Conservation (phyloP, 2,888 invertebrate species). For the Liopterus haemorrhoidalis region DNA sequence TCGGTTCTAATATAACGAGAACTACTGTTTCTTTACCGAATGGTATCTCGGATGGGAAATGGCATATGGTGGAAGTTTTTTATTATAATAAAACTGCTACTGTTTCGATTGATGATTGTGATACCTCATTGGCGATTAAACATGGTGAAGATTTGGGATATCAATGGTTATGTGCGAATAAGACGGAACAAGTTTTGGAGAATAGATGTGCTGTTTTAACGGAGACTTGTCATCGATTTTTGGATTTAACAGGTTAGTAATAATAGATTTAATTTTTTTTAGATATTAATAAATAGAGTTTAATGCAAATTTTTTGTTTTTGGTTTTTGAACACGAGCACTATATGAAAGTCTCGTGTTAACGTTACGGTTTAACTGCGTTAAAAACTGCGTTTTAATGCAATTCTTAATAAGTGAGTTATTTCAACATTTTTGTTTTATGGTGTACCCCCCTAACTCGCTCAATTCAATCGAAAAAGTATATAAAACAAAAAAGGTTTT, state of each 20-base stretch:
- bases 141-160: constrained; percentile 65
- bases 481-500: no score
- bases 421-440: no score
- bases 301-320: no score
- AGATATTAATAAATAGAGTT: no score
- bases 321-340: no score
- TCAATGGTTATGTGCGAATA: constrained; percentile 77
- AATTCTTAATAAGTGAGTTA: no score
- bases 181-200: constrained; percentile 66
- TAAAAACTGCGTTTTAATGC: no score
- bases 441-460: no score
- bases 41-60: constrained; percentile 78
- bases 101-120: constrained; percentile 80
- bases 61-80: constrained; percentile 80
- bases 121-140: constrained; percentile 72
- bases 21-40: constrained; percentile 61
- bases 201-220: constrained; percentile 67
- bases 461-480: no score
- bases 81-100: constrained; percentile 85
- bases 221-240: constrained; percentile 76
- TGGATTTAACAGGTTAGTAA: constrained; percentile 91
- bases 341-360: no score
- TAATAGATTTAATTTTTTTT: no score
- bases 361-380: no score
- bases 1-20: constrained; percentile 70